These are phyloP conservation scores for Caerostris darwini DNA, from an alignment of 1,140 invertebrate species.

Conservation along the genomic window DNA sequence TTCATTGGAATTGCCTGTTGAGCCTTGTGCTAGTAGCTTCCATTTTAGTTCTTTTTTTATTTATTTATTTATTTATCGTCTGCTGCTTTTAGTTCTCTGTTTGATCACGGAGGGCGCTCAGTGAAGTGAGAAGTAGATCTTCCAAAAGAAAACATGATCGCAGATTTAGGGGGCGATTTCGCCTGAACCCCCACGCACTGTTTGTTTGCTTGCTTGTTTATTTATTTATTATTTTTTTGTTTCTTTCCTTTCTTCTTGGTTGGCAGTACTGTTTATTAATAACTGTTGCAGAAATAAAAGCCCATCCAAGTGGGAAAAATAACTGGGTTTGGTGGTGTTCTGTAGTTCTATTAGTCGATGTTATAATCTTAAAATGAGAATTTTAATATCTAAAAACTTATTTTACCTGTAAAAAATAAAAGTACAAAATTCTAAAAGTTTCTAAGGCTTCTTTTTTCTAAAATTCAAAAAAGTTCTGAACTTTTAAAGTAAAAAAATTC, in stretches of 20 bases:
- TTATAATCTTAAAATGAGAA: background rate
- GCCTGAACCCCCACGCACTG: background rate
- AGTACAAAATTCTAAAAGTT: no score
- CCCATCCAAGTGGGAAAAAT: background rate
- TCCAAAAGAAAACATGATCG: conserved; percentile 64
- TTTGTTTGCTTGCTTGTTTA: background rate
- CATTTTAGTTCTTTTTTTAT: conserved; percentile 40
- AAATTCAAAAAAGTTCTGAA: no score
- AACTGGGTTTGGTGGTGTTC: background rate
- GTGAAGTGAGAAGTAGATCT: conserved; percentile 63
- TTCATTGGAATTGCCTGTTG: no score
- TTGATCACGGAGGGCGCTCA: conserved; percentile 21
- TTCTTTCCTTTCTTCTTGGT: conserved; percentile 29
- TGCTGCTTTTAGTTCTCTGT: conserved; percentile 4
- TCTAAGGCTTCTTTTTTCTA: no score
- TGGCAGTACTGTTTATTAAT: conserved; percentile 64
- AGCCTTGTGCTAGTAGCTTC: conserved; percentile 19
- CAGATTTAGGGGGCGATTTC: conserved; percentile 66
- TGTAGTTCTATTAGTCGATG: background rate
- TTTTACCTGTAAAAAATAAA: no score
- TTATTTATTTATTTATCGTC: background rate
- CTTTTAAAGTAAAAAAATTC: background rate
- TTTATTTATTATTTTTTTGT: conserved; percentile 8
- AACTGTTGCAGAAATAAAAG: background rate
- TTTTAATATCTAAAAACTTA: background rate